Percentiles rank a stretch among this genome's conserved stretches.
Evolutionary conservation across 2,888 invertebrate species (phyloP).

Genomic region (Willowsia nigromaculata): DNA sequence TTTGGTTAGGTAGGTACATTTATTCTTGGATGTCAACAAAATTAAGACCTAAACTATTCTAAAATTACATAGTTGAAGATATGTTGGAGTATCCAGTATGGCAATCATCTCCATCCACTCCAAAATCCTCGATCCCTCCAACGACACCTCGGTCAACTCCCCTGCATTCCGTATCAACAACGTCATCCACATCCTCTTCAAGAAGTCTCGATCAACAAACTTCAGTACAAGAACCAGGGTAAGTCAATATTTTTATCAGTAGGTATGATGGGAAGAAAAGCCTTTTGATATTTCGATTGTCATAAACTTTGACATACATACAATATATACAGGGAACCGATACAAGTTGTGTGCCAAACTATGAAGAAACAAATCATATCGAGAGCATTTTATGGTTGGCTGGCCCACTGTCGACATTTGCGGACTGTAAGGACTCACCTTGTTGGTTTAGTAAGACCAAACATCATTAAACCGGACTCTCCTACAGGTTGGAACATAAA

Average conservation of each 20-base stretch:
- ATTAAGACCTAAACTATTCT: neutral
- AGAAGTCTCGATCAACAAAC: constrained; percentile 79
- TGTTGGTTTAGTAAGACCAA: constrained; percentile 87
- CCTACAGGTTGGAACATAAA: constrained; percentile 77
- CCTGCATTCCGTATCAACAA: constrained; percentile 79
- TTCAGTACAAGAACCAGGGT: constrained; percentile 77
- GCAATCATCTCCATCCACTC: constrained; percentile 75
- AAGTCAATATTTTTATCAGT: neutral
- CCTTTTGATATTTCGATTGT: neutral
- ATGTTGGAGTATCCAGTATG: constrained; percentile 76
- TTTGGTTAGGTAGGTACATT: no score
- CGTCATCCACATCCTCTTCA: constrained; percentile 80
- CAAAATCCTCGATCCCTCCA: constrained; percentile 75
- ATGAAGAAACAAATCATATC: constrained; percentile 97
- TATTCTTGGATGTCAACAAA: neutral
- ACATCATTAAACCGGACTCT: constrained; percentile 84
- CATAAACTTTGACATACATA: neutral
- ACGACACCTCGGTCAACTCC: constrained; percentile 78
- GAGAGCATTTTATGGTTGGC: constrained; percentile 97
- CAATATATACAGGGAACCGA: constrained; percentile 81
- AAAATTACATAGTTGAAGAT: constrained; percentile 68
- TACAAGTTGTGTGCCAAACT: constrained; percentile 92
- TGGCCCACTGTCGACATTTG: constrained; percentile 95
- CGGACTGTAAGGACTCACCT: constrained; percentile 95
- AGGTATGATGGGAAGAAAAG: neutral